Evolutionary conservation across 2,113 vertebrate species (phyloP).

Genomic region (Motacilla tschutschensis): DNA sequence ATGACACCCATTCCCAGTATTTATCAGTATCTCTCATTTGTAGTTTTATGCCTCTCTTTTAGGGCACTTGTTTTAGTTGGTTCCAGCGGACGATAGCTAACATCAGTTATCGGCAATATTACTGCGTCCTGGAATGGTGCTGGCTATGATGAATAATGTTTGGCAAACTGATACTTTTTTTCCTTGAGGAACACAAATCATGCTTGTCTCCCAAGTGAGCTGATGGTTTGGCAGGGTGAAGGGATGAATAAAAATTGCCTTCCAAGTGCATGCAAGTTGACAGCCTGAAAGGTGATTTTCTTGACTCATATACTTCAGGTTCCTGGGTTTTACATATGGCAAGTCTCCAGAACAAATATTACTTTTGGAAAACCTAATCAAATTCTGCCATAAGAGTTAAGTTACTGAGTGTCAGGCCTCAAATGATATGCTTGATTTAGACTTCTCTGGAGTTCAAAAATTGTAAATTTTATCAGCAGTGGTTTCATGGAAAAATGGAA

Average conservation of each 20-base stretch:
- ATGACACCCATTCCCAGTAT: not conserved
- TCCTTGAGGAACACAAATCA: not conserved
- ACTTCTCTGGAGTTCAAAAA: constrained; percentile 40
- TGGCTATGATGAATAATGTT: constrained; percentile 1
- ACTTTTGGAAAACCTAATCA: constrained; percentile 48
- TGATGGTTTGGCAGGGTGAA: constrained; percentile 31
- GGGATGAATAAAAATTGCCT: constrained; percentile 40
- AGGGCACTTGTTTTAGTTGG: not conserved
- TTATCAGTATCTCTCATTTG: not conserved
- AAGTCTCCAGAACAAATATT: constrained; percentile 62
- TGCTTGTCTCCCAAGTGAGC: constrained; percentile 1
- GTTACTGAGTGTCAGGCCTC: constrained; percentile 36
- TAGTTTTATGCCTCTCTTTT: not conserved
- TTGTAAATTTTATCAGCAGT: constrained; percentile 45
- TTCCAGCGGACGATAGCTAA: not conserved
- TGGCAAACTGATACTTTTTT: not conserved
- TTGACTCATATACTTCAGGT: constrained; percentile 28
- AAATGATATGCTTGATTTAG: constrained; percentile 49
- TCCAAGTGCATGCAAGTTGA: constrained; percentile 24
- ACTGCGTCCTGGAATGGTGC: not conserved
- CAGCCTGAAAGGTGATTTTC: constrained; percentile 38
- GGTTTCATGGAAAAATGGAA: constrained; percentile 12
- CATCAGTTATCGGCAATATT: not conserved
- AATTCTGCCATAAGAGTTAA: constrained; percentile 42
- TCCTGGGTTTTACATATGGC: constrained; percentile 37